Base-by-base conservation (phyloP, 2,888 invertebrate species). In the Chrysolina haemoptera region DNA sequence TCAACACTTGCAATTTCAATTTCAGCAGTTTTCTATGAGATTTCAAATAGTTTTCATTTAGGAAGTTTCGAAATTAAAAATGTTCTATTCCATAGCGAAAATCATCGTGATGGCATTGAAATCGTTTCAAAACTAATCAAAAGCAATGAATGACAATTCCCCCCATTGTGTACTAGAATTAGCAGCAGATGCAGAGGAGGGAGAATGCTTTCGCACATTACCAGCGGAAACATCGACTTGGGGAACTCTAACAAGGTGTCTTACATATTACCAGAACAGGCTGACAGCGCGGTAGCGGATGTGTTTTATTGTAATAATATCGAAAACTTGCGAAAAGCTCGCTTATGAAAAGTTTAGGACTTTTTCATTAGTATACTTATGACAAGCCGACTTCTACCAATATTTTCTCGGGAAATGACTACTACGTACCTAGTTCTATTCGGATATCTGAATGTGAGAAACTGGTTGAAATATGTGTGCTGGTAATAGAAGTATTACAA, bases 191-290 rank as follows among this genome's bases (percentile, higher is more conserved):
- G 59, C 35, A 55, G 12, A 20, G 53, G 12, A 35, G 35, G n/a
- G 59, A 59, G 27, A 59, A 76, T 63, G 64, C 55, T 68, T n/a
- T 43, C 43, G 70, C 62, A 73, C 77, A 79, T 81, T 82, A 80
- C 80, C 79, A 80, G 72, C 70, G 74, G 74, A 70, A 76, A 76
- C 75, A 77, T 76, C 77, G 74, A 78, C 76, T 77, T 65, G 78
- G 76, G 80, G 79, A 80, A 75, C 74, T 77, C 80, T 81, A 81
- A 82, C 82, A 82, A 82, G 83, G 82, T 83, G 82, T 83, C 82
- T 83, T 83, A 83, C 82, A 82, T 80, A 77, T 82, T 80, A 76
- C 76, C 78, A 70, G 75, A 76, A 78, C 78, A 79, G 78, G 73
- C 73, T 76, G 80, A 78, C 82, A 79, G 75, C 66, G 71, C 11